phyloP scores from a whole-genome alignment of 2,797 vertebrate species.

The Megalops cyprinoides region DNA sequence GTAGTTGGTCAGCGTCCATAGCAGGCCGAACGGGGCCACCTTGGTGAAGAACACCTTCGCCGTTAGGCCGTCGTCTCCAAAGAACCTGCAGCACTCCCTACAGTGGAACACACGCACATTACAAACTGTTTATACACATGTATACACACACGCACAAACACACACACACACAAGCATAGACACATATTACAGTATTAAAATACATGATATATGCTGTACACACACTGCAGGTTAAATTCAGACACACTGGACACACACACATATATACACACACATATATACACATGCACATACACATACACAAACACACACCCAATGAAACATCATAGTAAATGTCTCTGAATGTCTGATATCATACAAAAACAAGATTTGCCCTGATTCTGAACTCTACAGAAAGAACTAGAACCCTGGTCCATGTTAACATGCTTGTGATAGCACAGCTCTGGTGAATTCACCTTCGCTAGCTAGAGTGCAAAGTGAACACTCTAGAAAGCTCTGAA shows the following conservation, averaged over 20 bases:
- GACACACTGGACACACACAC: background rate
- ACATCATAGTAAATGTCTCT: no score
- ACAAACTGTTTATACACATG: background rate
- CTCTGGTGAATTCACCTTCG: background rate
- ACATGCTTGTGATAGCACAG: background rate
- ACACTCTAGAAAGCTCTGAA: background rate
- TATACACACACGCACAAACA: background rate
- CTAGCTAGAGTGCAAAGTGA: conserved; percentile 6
- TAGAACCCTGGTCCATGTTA: background rate
- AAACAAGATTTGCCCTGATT: background rate
- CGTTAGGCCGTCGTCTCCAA: conserved; percentile 92
- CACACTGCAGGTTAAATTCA: background rate
- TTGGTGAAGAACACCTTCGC: conserved; percentile 92
- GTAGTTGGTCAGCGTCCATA: conserved; percentile 99
- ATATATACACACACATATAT: no score
- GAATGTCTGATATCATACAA: no score
- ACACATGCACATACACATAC: background rate
- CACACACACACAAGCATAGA: background rate
- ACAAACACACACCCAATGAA: conserved; percentile 1
- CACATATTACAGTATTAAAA: background rate
- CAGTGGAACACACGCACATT: conserved; percentile 52
- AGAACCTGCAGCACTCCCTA: conserved; percentile 95
- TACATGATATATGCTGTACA: no score
- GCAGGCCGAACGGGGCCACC: conserved; percentile 91
- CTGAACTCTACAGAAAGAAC: background rate